Evolutionary conservation across 2,113 vertebrate genomes (phyloP).

Genomic region (Silurus meridionalis): DNA sequence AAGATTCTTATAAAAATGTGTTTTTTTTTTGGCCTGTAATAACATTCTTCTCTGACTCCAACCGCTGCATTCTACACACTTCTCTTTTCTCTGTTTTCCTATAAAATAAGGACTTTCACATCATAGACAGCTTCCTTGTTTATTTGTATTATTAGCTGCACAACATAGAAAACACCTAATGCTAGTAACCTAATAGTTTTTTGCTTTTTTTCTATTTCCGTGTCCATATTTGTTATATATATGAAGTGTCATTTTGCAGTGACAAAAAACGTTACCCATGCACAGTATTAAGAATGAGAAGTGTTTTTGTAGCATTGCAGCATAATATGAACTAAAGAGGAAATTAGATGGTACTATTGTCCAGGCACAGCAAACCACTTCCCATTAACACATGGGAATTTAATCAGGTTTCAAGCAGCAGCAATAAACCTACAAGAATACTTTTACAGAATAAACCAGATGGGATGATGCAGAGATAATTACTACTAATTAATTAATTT

Average conservation of each 20-base stretch:
- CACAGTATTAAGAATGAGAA: background rate
- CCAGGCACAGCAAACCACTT: background rate
- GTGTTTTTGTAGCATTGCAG: background rate
- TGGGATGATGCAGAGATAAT: background rate
- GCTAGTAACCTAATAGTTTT: background rate
- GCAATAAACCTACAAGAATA: background rate
- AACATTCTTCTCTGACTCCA: background rate
- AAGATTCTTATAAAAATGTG: background rate
- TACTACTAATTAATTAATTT: too few species aligned
- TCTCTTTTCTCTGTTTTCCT: background rate
- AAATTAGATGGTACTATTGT: background rate
- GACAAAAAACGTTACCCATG: background rate
- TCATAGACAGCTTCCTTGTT: background rate
- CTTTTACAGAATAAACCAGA: background rate
- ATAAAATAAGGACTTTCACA: background rate
- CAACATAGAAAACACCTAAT: background rate
- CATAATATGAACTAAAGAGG: background rate
- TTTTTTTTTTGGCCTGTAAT: background rate
- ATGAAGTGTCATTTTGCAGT: background rate
- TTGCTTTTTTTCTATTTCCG: background rate
- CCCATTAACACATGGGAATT: background rate
- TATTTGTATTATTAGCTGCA: background rate
- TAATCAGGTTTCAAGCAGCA: background rate
- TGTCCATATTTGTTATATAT: background rate
- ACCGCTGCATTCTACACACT: background rate